Base-by-base conservation (phyloP, 2,888 invertebrate species). In the Fabriciana adippe region DNA sequence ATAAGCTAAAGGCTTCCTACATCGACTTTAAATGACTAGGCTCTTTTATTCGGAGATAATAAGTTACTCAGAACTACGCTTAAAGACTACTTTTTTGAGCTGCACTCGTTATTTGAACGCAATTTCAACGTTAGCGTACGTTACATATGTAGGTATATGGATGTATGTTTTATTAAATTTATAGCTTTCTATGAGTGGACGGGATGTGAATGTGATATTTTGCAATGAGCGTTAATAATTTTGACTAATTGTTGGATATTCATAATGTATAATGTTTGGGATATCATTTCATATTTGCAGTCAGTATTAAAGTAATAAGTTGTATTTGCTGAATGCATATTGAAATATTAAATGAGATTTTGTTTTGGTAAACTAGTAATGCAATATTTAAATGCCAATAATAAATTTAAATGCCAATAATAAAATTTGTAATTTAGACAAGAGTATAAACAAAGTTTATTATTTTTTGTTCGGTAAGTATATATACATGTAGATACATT, bases 11-110 rank as follows among this genome's bases (percentile, higher is more conserved):
- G 71, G 70, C 66, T 59, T 48, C 62, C 62, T 69, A 69, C 71
- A 71, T 72, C 71, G 67, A 76, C 73, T 73, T 75, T 73, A 74
- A 78, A 75, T 75, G 74, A 78, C 76, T 78, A 78, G 80, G 77
- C 77, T 76, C 65, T 69, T 72, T 72, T 72, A 72, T 71, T 66
- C 68, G 51, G 50, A 65, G 68, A 65, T 69, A 69, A 69, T 63
- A 68, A 53, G 26, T 64, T 64, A 68, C 68, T 59, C 55, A 59
- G 53, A 59, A 48, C 60, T 18, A 18, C 45, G 53, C 47, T 60
- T 60, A 41, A 61, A 61, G 41, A 61, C 61, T 61, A 51, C 50
- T 61, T 61, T 60, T 61, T 61, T 13, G 61, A n/a, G 51, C 15
- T 3, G 53, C 51, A 21, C 18, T 21, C 59, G n/a, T 59, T 48